These are phyloP conservation scores for Tragulus kanchil DNA, from an alignment of 2,113 vertebrate genomes.

Conservation along the genomic window DNA sequence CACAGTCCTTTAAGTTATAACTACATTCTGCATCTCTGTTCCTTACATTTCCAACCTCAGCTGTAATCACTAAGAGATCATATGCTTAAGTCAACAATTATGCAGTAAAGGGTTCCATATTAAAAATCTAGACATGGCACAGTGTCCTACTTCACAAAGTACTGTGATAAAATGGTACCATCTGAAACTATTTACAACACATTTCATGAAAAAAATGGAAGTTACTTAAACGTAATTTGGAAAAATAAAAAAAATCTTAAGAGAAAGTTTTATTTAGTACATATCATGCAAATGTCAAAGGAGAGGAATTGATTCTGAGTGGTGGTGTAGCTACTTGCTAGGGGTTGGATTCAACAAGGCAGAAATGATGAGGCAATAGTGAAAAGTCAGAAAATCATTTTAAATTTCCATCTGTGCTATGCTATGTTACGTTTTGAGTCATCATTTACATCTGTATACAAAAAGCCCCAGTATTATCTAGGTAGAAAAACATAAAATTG, in stretches of 20 bases:
- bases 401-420: background rate
- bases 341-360: too few species aligned
- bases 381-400: background rate
- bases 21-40: background rate
- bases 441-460: background rate
- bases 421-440: background rate
- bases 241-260: background rate
- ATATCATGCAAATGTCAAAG: background rate
- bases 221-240: background rate
- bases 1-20: background rate
- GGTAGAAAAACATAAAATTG: constrained; percentile 28
- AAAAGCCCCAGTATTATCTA: background rate
- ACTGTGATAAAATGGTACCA: background rate
- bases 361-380: background rate
- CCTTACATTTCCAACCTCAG: background rate
- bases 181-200: background rate
- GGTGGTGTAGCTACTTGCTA: background rate
- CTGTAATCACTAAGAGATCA: background rate
- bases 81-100: background rate
- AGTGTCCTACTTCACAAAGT: background rate
- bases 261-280: background rate
- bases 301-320: background rate
- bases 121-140: background rate
- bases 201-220: background rate
- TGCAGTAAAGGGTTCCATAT: fast-evolving